phyloP scores from a whole-genome alignment of 64 coral and sea anemone species.

The Stylophora pistillata region DNA sequence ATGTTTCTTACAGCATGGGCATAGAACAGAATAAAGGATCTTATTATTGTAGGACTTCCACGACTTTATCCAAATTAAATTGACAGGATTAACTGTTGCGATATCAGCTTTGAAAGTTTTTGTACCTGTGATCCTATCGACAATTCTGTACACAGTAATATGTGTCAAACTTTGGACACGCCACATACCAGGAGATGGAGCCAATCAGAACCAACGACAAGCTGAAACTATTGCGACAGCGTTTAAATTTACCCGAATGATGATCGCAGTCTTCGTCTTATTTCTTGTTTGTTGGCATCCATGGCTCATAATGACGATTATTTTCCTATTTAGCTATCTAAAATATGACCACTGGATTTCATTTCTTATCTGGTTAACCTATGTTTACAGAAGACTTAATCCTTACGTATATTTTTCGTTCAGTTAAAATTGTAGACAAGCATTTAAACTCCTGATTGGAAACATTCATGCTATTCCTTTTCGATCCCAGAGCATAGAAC shows the following conservation, averaged over 20 bases:
- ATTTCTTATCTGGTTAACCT: not conserved
- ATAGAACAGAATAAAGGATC: not conserved
- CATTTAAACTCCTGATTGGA: not conserved
- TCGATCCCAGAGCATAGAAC: not conserved
- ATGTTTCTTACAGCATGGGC: not conserved
- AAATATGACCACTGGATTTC: too few species aligned
- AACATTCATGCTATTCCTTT: not conserved
- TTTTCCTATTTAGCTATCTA: too few species aligned
- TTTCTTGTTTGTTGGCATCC: not conserved
- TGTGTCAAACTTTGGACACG: too few species aligned
- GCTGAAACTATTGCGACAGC: too few species aligned
- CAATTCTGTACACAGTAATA: too few species aligned
- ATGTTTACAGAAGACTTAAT: not conserved
- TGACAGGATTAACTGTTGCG: not conserved
- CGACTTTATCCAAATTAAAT: too few species aligned
- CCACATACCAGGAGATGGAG: too few species aligned
- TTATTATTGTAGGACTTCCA: not conserved
- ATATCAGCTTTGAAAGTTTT: not conserved
- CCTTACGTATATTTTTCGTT: not conserved
- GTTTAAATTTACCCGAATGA: too few species aligned
- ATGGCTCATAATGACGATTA: not conserved
- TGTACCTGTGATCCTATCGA: not conserved
- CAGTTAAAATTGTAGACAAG: not conserved
- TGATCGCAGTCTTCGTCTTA: not conserved
- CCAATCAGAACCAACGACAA: too few species aligned